These are phyloP conservation scores for Prosapia bicincta DNA, from an alignment of 2,888 invertebrate species.

Conservation along the genomic window DNA sequence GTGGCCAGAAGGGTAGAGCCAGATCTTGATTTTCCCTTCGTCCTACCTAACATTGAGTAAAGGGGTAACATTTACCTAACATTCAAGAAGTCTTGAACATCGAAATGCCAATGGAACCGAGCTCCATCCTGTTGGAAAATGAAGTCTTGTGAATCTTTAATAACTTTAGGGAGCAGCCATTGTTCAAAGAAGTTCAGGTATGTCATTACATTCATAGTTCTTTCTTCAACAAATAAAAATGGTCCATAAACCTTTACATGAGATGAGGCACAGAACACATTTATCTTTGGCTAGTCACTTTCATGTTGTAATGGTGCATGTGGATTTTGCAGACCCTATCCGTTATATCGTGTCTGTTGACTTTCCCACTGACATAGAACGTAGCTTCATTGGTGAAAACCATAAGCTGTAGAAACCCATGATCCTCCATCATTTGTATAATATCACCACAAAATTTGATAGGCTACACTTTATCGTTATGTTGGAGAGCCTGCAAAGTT, in stretches of 20 bases:
- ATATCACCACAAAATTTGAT: constrained; percentile 7
- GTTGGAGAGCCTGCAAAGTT: neutral
- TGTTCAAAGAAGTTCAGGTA: too few species aligned
- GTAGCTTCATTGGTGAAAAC: constrained; percentile 4
- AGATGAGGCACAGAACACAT: neutral
- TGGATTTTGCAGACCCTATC: neutral
- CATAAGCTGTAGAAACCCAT: neutral
- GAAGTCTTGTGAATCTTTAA: neutral
- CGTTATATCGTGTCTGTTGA: constrained; percentile 8
- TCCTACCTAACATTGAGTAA: neutral
- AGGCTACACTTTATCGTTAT: neutral
- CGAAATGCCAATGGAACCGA: neutral
- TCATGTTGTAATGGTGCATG: neutral
- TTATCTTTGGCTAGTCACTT: neutral
- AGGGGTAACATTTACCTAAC: too few species aligned
- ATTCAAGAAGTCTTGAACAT: neutral
- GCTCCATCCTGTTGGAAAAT: neutral
- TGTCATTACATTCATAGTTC: neutral
- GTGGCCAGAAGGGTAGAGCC: too few species aligned
- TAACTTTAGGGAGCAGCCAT: too few species aligned
- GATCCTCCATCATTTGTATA: neutral
- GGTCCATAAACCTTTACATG: neutral
- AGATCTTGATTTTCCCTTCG: neutral
- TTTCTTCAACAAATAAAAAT: too few species aligned
- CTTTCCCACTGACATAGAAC: constrained; percentile 6